These are phyloP conservation scores for Neopelma chrysocephalum DNA, from an alignment of 2,797 vertebrate genomes.

Conservation along the genomic window DNA sequence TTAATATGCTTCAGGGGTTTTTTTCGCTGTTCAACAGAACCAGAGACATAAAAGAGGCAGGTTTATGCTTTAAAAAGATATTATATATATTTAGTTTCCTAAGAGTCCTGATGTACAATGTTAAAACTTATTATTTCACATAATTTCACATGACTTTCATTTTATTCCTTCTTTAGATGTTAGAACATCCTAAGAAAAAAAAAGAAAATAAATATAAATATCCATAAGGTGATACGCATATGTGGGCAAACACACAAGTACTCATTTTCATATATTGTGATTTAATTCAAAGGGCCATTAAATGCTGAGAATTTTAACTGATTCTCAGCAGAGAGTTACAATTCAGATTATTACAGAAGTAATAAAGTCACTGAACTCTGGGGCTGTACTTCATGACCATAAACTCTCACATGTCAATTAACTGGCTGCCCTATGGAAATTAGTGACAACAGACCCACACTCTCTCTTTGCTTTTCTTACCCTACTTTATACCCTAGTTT, in stretches of 20 bases:
- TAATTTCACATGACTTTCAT: not conserved
- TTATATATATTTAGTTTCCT: not conserved
- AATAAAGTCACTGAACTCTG: conserved; percentile 37
- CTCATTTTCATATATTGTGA: not conserved
- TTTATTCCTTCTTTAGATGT: not conserved
- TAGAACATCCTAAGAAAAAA: not conserved
- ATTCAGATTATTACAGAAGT: not conserved
- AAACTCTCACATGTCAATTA: not conserved
- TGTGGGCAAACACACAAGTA: not conserved
- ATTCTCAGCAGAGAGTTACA: not conserved
- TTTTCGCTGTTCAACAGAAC: not conserved
- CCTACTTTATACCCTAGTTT: conserved; percentile 4
- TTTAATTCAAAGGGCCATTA: not conserved
- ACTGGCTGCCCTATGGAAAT: not conserved
- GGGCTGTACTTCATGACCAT: not conserved
- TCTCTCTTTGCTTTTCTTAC: not conserved
- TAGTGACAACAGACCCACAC: not conserved
- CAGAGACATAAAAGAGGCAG: not conserved
- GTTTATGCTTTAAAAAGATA: not conserved
- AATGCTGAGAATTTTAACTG: not conserved
- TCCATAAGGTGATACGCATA: not conserved
- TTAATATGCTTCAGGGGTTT: not conserved
- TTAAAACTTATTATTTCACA: not conserved
- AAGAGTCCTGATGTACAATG: not conserved
- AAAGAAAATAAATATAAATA: not conserved